Percentiles rank a stretch among this genome's conserved stretches.
Evolutionary conservation across 2,888 invertebrate species (phyloP).

Genomic region (Pristionchus fissidentatus): DNA sequence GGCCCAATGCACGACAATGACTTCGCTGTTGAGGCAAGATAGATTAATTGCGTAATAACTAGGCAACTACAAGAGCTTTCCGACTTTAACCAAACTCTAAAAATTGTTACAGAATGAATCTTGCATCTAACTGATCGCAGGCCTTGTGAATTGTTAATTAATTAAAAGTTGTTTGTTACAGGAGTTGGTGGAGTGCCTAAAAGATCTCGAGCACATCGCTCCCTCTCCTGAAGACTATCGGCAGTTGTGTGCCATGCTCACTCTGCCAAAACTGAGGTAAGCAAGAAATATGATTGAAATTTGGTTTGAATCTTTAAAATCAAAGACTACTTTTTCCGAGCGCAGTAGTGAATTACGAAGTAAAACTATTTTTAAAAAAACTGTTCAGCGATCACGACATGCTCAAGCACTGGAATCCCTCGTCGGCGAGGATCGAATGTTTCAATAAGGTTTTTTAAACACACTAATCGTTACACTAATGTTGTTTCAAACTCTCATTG

Average conservation of each 20-base stretch:
- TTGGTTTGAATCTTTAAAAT: background rate
- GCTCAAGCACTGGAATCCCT: constrained; percentile 96
- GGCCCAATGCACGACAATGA: constrained; percentile 84
- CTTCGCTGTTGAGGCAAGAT: constrained; percentile 85
- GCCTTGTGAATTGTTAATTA: background rate
- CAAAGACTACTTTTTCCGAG: too few species aligned
- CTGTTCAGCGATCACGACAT: constrained; percentile 84
- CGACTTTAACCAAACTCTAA: too few species aligned
- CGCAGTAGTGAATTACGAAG: too few species aligned
- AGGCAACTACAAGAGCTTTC: too few species aligned
- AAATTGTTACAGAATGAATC: too few species aligned
- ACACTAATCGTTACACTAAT: too few species aligned
- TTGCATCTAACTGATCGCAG: too few species aligned
- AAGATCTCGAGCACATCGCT: constrained; percentile 89
- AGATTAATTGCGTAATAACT: background rate
- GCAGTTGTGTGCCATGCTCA: constrained; percentile 89
- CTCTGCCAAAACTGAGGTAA: constrained; percentile 83
- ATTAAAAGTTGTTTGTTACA: too few species aligned
- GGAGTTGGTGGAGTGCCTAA: constrained; percentile 92
- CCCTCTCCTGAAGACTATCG: constrained; percentile 91
- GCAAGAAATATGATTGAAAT: background rate
- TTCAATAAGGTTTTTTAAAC: constrained; percentile 81
- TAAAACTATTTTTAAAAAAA: background rate
- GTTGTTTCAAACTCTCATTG: background rate
- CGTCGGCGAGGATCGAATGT: constrained; percentile 90